These are phyloP conservation scores for Phrixothrix hirtus DNA, from an alignment of 2,888 invertebrate species.

Conservation along the genomic window DNA sequence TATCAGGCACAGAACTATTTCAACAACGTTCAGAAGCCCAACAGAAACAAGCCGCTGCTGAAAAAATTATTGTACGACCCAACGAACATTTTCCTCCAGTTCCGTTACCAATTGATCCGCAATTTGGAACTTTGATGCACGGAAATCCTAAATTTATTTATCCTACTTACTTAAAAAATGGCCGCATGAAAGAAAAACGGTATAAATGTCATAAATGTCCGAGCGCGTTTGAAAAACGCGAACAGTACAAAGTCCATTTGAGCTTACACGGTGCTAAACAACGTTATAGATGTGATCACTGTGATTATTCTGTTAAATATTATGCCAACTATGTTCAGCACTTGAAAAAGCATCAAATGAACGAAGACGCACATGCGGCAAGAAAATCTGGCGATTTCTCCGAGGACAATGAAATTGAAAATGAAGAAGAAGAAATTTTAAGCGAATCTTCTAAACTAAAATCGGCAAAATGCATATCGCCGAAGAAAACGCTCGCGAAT, in stretches of 20 bases:
- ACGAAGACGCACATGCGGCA: slow-evolving; percentile 67
- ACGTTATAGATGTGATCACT: slow-evolving; percentile 78
- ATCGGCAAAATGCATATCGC: slow-evolving; percentile 42
- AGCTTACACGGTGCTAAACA: slow-evolving; percentile 83
- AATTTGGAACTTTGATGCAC: slow-evolving; percentile 70
- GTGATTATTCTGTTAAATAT: slow-evolving; percentile 87
- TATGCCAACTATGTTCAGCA: slow-evolving; percentile 85
- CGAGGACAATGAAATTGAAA: slow-evolving; percentile 47
- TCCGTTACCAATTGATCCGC: slow-evolving; percentile 64
- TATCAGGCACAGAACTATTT: slow-evolving; percentile 69
- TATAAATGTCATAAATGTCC: slow-evolving; percentile 87
- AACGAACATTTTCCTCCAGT: slow-evolving; percentile 60
- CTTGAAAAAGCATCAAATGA: slow-evolving; percentile 75
- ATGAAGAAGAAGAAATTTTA: slow-evolving; percentile 46
- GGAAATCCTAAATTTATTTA: slow-evolving; percentile 79
- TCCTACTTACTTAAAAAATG: slow-evolving; percentile 74
- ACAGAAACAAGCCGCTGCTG: slow-evolving; percentile 54
- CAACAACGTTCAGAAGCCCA: slow-evolving; percentile 65
- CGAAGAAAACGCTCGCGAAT: slow-evolving; percentile 62
- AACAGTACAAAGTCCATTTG: slow-evolving; percentile 81
- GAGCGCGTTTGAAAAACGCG: slow-evolving; percentile 82
- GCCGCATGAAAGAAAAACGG: slow-evolving; percentile 73
- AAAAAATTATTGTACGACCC: slow-evolving; percentile 60
- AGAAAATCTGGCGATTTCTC: slow-evolving; percentile 50
- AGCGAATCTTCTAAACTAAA: slow-evolving; percentile 15